phyloP scores from a whole-genome alignment of 1,140 invertebrate genomes.

The Drosophila kikkawai region DNA sequence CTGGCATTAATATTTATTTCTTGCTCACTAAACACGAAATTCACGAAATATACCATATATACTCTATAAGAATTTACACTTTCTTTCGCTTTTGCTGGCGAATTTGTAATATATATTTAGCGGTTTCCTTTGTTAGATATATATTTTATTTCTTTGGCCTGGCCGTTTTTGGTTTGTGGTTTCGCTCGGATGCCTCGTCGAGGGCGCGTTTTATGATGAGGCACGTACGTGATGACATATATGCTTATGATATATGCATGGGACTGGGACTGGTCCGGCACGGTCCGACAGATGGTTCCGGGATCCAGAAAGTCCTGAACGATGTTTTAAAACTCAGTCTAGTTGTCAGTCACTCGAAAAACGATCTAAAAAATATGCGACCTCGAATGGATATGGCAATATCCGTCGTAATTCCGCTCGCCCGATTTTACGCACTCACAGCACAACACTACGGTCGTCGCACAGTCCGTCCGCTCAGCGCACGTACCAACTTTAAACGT shows the following conservation, averaged over 20 bases:
- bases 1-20: slow-evolving; percentile 56
- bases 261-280: slow-evolving; percentile 6
- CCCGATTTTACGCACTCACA: slow-evolving; percentile 49
- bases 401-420: slow-evolving; percentile 43
- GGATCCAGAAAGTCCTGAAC: slow-evolving; percentile 12
- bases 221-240: slow-evolving; percentile 64
- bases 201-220: slow-evolving; percentile 74
- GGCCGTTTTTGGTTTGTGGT: slow-evolving; percentile 66
- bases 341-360: slow-evolving; percentile 33
- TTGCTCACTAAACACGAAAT: slow-evolving; percentile 31
- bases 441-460: slow-evolving; percentile 56
- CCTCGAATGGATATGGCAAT: slow-evolving; percentile 9
- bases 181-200: slow-evolving; percentile 65
- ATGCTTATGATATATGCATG: slow-evolving; percentile 36
- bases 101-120: slow-evolving; percentile 31
- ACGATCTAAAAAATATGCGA: slow-evolving; percentile 33
- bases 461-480: slow-evolving; percentile 72
- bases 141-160: slow-evolving; percentile 53
- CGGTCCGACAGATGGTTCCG: slow-evolving; percentile 31
- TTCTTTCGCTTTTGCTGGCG: slow-evolving; percentile 44
- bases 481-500: slow-evolving; percentile 81
- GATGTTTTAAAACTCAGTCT: slow-evolving; percentile 41
- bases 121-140: slow-evolving; percentile 29
- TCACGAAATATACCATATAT: slow-evolving; percentile 23
- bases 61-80: slow-evolving; percentile 45